A percentile compares a stretch with the other conserved stretches of the same genome.
phyloP scores from a whole-genome alignment of 2,888 invertebrate genomes.

The Pheosia gnoma region DNA sequence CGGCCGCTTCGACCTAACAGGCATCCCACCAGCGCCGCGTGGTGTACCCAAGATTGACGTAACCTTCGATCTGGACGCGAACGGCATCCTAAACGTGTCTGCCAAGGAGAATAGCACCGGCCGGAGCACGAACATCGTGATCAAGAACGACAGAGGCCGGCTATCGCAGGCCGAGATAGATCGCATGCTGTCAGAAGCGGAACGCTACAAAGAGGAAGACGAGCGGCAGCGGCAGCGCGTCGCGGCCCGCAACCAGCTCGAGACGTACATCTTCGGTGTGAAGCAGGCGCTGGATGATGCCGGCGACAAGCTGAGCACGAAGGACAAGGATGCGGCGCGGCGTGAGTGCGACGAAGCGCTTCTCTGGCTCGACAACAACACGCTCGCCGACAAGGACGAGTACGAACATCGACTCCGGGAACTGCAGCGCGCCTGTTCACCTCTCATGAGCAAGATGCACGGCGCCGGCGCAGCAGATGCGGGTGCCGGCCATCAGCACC shows the following conservation, averaged over 20 bases:
- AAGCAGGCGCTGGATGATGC: slow-evolving; percentile 87
- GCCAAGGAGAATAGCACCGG: slow-evolving; percentile 88
- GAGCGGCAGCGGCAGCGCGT: slow-evolving; percentile 87
- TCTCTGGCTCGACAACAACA: slow-evolving; percentile 89
- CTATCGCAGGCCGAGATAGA: slow-evolving; percentile 92
- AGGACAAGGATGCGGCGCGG: slow-evolving; percentile 85
- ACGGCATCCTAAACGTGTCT: slow-evolving; percentile 92
- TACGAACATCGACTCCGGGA: slow-evolving; percentile 85
- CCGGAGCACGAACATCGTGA: slow-evolving; percentile 90
- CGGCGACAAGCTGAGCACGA: slow-evolving; percentile 83
- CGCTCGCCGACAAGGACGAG: slow-evolving; percentile 86
- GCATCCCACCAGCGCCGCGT: slow-evolving; percentile 88
- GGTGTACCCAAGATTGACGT: slow-evolving; percentile 88
- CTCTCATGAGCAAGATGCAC: slow-evolving; percentile 83
- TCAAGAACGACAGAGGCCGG: slow-evolving; percentile 92
- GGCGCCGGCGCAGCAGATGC: slow-evolving; percentile 72
- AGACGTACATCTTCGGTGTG: slow-evolving; percentile 87
- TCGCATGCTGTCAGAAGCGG: slow-evolving; percentile 90
- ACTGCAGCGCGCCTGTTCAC: slow-evolving; percentile 83
- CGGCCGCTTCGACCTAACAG: slow-evolving; percentile 86
- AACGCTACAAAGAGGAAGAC: slow-evolving; percentile 89
- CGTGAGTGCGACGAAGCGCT: slow-evolving; percentile 84
- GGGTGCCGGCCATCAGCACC: slow-evolving; percentile 36
- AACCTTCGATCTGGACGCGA: slow-evolving; percentile 90
- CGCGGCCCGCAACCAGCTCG: slow-evolving; percentile 88